Percentiles rank a stretch among this genome's conserved stretches.
Evolutionary conservation across 1,140 invertebrate genomes (phyloP).

Genomic region (Pseudomyrmex gracilis): DNA sequence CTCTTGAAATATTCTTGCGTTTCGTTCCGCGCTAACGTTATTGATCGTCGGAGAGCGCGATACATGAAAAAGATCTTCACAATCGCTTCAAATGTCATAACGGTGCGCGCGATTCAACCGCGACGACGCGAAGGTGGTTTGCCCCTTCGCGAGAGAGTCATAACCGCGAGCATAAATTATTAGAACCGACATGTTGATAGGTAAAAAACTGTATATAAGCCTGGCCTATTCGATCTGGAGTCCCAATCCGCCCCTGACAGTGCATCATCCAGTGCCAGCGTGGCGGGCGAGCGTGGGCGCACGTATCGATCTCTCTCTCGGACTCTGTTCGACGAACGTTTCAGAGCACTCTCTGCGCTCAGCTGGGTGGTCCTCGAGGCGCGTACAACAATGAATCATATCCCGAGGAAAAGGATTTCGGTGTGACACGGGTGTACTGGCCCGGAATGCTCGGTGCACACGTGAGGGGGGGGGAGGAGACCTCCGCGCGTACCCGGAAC

Average conservation of each 20-base stretch:
- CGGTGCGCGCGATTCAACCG: conserved; percentile 17
- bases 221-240: conserved; percentile 57
- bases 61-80: not conserved
- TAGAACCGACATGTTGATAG: conserved; percentile 11
- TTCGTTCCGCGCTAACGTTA: not conserved
- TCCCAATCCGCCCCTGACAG: conserved; percentile 70
- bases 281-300: conserved; percentile 79
- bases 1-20: not conserved
- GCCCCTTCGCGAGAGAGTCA: not conserved
- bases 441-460: conserved; percentile 26
- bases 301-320: conserved; percentile 81
- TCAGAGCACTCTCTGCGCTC: conserved; percentile 78
- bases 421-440: conserved; percentile 69
- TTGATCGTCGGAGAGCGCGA: not conserved
- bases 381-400: conserved; percentile 81
- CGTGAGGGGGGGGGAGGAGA: too few species aligned
- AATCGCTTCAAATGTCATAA: conserved; percentile 19
- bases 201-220: conserved; percentile 29
- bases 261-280: conserved; percentile 62
- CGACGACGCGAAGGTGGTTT: not conserved
- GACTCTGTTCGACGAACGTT: conserved; percentile 81
- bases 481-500: conserved; percentile 67
- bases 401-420: conserved; percentile 74
- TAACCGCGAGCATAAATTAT: conserved; percentile 36
- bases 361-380: conserved; percentile 81